Evolutionary conservation across 2,113 vertebrate species (phyloP).

Genomic region (Halcyon malimbica): DNA sequence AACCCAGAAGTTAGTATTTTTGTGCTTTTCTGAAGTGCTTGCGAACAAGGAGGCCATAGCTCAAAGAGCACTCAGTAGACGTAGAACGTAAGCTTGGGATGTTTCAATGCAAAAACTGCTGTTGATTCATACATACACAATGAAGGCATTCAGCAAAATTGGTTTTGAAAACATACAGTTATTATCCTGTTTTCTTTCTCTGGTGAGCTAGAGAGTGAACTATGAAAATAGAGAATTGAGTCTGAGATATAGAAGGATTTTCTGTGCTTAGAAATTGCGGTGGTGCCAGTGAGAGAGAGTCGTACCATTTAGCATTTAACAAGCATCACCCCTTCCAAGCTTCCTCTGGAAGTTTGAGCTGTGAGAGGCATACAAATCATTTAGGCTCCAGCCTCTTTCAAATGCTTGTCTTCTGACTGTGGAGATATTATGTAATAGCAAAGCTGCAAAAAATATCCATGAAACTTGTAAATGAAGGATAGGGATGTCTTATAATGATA

Average conservation of each 20-base stretch:
- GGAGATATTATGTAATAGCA: neutral
- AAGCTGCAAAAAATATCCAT: neutral
- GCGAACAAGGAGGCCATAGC: neutral
- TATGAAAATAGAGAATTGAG: neutral
- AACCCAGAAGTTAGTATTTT: neutral
- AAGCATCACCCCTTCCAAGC: neutral
- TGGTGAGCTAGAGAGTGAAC: neutral
- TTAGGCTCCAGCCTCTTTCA: neutral
- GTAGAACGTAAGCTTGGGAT: neutral
- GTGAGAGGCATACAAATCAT: neutral
- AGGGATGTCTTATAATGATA: neutral
- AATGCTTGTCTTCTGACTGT: neutral
- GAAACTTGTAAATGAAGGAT: neutral
- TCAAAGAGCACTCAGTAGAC: neutral
- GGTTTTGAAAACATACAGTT: neutral
- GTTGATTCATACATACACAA: conserved; percentile 11
- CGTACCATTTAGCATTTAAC: neutral
- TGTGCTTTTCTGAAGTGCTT: neutral
- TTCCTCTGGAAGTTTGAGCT: neutral
- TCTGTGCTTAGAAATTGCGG: neutral
- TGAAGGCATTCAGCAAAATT: neutral
- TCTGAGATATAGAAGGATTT: neutral
- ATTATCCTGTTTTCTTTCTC: neutral
- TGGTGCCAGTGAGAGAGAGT: neutral
- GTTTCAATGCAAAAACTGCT: neutral